These are phyloP conservation scores for Perca fluviatilis DNA, from an alignment of 2,113 vertebrate genomes.

Conservation along the genomic window DNA sequence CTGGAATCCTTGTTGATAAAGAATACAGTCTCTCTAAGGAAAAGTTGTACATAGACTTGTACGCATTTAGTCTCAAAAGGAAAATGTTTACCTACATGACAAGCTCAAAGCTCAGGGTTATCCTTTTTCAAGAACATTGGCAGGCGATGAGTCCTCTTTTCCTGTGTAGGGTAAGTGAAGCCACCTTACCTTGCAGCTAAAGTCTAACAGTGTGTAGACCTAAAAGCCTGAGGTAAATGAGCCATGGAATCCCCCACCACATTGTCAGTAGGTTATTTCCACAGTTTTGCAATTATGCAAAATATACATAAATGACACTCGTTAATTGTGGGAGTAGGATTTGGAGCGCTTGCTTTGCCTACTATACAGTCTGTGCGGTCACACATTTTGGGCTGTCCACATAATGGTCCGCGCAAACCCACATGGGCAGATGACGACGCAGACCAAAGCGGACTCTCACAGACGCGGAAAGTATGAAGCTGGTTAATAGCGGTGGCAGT, in stretches of 20 bases:
- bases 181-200: neutral
- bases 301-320: no score
- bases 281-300: no score
- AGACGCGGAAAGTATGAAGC: no score
- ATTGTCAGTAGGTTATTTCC: no score
- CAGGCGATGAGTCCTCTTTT: constrained; percentile 17
- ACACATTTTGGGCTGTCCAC: no score
- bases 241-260: neutral
- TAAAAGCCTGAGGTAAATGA: neutral
- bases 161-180: neutral
- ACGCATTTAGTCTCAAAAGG: neutral
- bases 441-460: no score
- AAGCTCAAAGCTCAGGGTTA: neutral
- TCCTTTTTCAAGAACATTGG: constrained; percentile 42
- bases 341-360: no score
- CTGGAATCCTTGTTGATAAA: neutral
- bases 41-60: neutral
- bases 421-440: no score
- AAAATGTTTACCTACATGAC: constrained; percentile 16
- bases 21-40: neutral
- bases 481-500: no score
- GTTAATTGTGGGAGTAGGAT: no score
- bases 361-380: no score
- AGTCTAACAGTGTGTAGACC: neutral
- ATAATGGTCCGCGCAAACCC: no score